Evolutionary conservation across 2,113 vertebrate genomes (phyloP), one percentile per base, ranked within the genome.

Genomic region (Nycticebus coucang): DNA sequence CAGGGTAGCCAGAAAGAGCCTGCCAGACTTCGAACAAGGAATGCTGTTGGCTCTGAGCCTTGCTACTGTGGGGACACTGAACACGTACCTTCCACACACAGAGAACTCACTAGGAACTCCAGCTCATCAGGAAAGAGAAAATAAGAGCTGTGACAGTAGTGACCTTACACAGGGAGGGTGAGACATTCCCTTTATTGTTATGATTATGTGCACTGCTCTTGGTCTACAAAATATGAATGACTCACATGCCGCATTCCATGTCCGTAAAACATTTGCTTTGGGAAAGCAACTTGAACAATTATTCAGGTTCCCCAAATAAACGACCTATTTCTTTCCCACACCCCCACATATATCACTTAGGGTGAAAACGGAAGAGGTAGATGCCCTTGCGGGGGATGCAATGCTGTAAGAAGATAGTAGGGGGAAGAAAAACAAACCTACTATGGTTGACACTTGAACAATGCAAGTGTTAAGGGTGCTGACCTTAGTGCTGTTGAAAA

Each of bases 221-320:
- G 13, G 26, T 19, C 30, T 7, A 12, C 5, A 35, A 26, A 66
- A 9, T 5, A 14, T 2, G 22, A 33, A 17, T 19, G n/a, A 7
- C 4, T 7, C 1, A 5, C 2, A 17, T 1, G 28, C 22, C 3
- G 5, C 14, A 7, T 22, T 90, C 41, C 41, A n/a, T 9, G 22
- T 41, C 24, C 9, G 4, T 2, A 30, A 88, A 50, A 9, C 24
- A 18, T 82, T 82, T 78, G 33, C n/a, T 55, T 59, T 69, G 83
- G 41, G 69, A 17, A 28, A 66, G n/a, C 5, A 21, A 2, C 12
- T 13, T 15, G 30, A 71, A 22, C 6, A n/a, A 45, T 72, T 64
- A n/a, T 28, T 84, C 41, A 79, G 13, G 12, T 24, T 53, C 24
- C 33, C 2, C 50, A 55, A 88, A 62, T 57, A 92, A 66, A 37